Evolutionary conservation across 2,113 vertebrate genomes (phyloP).

Genomic region (Aphyosemion australe): DNA sequence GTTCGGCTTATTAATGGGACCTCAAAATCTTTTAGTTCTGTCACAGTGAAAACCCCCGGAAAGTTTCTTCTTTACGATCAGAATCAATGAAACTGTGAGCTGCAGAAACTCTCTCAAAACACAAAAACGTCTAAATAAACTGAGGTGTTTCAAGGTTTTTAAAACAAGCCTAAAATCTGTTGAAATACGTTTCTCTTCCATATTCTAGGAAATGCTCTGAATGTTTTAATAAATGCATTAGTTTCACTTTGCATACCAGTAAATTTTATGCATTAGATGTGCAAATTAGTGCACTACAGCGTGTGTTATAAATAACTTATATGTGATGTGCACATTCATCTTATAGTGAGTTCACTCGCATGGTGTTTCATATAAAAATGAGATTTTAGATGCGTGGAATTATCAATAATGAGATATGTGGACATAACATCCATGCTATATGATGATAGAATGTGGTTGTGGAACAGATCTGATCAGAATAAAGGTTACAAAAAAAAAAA

Average conservation of each 20-base stretch:
- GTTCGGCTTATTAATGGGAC: conserved; percentile 59
- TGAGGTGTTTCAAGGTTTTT: too few species aligned
- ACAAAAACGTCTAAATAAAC: too few species aligned
- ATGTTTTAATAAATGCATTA: conserved; percentile 1
- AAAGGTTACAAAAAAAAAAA: too few species aligned
- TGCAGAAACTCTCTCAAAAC: neutral
- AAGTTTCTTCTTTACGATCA: conserved; percentile 9
- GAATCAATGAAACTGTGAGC: neutral
- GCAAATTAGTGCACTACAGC: neutral
- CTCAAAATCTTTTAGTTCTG: conserved; percentile 49
- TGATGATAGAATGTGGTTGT: too few species aligned
- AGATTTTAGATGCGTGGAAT: neutral
- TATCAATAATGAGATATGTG: neutral
- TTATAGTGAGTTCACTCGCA: neutral
- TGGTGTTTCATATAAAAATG: too few species aligned
- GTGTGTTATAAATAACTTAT: neutral
- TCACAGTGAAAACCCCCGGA: conserved; percentile 31
- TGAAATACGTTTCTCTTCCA: too few species aligned
- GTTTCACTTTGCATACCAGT: neutral
- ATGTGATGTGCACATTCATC: neutral
- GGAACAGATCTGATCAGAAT: too few species aligned
- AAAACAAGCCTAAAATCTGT: too few species aligned
- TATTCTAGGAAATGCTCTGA: neutral
- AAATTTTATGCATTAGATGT: neutral
- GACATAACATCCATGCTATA: neutral